A percentile compares a stretch with the other conserved stretches of the same genome.
Conservation (phyloP, 2,888 invertebrate genomes). For the Oscheius sp. region DNA sequence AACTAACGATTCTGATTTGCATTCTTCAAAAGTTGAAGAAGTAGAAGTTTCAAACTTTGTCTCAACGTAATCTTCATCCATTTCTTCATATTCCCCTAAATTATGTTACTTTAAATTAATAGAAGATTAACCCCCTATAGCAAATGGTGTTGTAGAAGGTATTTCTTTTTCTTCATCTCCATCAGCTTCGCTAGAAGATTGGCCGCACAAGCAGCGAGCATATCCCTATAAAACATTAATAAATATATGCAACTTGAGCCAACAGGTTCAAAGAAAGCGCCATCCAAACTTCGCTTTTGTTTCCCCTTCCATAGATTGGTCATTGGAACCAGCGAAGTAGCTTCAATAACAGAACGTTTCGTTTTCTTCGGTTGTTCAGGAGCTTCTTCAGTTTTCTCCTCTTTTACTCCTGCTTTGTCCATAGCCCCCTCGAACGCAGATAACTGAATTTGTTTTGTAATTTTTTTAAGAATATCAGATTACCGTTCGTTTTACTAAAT, state of each 20-base stretch:
- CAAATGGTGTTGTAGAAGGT: slow-evolving; percentile 3
- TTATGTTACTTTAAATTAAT: background rate
- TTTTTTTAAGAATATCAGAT: background rate
- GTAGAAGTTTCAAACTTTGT: slow-evolving; percentile 21
- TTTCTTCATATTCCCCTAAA: slow-evolving; percentile 26
- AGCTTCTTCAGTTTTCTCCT: slow-evolving; percentile 27
- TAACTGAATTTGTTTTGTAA: slow-evolving; percentile 37
- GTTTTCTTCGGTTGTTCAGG: slow-evolving; percentile 18
- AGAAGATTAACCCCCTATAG: background rate
- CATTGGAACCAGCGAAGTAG: background rate
- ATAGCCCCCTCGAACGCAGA: slow-evolving; percentile 65
- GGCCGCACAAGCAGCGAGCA: slow-evolving; percentile 48
- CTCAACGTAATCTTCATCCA: slow-evolving; percentile 23
- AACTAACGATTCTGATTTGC: slow-evolving; percentile 29
- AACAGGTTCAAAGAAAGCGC: slow-evolving; percentile 55
- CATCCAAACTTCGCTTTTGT: slow-evolving; percentile 41
- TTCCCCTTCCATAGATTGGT: slow-evolving; percentile 29
- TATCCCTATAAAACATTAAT: slow-evolving; percentile 35
- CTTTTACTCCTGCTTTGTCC: slow-evolving; percentile 55
- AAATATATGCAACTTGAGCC: background rate
- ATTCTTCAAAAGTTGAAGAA: slow-evolving; percentile 30
- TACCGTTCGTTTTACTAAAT: slow-evolving; percentile 62
- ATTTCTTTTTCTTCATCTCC: slow-evolving; percentile 27
- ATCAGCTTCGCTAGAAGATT: slow-evolving; percentile 34
- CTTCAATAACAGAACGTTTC: slow-evolving; percentile 12